Evolutionary conservation across 2,113 vertebrate genomes (phyloP).

Genomic region (Malurus alboscapulatus): DNA sequence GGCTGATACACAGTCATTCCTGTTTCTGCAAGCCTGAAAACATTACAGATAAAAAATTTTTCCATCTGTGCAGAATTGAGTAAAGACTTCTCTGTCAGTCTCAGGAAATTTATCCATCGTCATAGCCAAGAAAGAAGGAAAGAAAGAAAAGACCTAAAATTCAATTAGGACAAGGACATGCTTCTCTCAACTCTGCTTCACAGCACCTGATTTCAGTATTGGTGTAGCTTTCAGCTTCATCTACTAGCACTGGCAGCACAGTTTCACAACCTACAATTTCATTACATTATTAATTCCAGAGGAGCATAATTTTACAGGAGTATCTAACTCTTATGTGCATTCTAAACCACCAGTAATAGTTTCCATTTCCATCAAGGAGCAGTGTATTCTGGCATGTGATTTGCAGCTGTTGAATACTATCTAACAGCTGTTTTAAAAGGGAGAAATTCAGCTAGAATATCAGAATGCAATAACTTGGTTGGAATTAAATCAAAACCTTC

Average conservation of each 20-base stretch:
- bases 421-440: neutral
- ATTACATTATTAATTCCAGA: neutral
- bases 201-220: neutral
- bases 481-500: neutral
- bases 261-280: neutral
- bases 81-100: neutral
- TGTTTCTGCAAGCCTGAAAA: neutral
- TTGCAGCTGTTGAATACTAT: neutral
- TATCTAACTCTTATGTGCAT: neutral
- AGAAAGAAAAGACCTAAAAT: neutral
- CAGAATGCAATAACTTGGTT: neutral
- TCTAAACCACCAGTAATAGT: neutral
- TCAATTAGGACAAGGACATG: neutral
- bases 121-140: neutral
- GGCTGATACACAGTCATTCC: neutral
- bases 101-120: neutral
- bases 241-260: neutral
- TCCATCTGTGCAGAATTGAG: neutral
- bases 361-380: neutral
- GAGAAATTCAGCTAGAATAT: neutral
- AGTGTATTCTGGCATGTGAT: neutral
- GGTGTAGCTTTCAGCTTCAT: neutral
- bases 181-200: neutral
- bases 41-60: neutral
- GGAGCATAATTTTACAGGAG: neutral